Conservation (phyloP, 2,797 vertebrate genomes). For the Aselliscus stoliczkanus region DNA sequence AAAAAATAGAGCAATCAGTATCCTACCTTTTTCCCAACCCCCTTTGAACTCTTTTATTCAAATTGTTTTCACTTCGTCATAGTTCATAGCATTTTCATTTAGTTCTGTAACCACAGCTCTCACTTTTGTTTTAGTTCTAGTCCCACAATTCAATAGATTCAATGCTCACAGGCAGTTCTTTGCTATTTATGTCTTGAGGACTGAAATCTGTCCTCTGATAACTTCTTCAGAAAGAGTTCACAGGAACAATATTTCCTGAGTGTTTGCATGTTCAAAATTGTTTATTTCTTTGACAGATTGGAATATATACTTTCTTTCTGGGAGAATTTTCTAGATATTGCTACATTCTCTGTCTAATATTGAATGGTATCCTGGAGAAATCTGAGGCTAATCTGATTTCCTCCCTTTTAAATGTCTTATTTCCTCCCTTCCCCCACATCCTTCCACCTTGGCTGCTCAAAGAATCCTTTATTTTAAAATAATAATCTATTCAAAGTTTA, state of each 20-base stretch:
- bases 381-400: not conserved
- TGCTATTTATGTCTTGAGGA: not conserved
- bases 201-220: not conserved
- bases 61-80: not conserved
- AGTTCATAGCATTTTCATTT: not conserved
- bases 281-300: not conserved
- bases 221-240: not conserved
- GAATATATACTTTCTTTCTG: not conserved
- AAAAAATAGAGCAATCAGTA: not conserved
- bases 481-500: not conserved
- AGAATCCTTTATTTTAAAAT: not conserved
- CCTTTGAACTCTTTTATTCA: not conserved
- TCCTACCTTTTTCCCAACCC: not conserved
- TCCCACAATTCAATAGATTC: not conserved
- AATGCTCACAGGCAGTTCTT: not conserved
- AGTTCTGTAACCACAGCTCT: not conserved
- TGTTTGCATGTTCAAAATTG: not conserved
- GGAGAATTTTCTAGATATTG: not conserved
- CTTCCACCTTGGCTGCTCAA: not conserved
- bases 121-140: not conserved
- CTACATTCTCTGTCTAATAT: not conserved
- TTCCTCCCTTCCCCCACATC: not conserved
- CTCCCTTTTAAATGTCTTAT: not conserved
- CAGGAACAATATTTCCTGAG: not conserved
- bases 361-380: not conserved